Conservation (phyloP, 2,113 vertebrate genomes). For the Rousettus leschenaultii region DNA sequence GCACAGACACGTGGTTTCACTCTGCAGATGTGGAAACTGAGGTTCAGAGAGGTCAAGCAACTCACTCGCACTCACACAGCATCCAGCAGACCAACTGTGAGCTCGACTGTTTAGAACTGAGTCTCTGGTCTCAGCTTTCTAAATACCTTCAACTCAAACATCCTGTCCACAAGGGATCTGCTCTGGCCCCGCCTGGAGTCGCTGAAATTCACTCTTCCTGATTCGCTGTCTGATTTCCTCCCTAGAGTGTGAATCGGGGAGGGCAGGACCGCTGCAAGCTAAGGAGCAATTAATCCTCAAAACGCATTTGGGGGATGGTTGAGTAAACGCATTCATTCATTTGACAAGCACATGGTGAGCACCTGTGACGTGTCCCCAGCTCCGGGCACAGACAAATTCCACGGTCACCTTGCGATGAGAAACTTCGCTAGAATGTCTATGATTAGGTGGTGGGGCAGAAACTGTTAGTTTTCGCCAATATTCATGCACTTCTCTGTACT, state of each 20-base stretch:
- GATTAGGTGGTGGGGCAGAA: neutral
- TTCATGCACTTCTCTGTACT: neutral
- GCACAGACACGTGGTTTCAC: neutral
- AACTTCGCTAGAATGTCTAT: neutral
- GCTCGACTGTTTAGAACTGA: neutral
- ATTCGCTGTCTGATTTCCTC: neutral
- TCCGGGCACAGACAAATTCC: neutral
- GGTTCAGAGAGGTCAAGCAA: neutral
- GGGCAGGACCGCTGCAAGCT: rapidly evolving
- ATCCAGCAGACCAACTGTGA: neutral
- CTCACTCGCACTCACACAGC: neutral
- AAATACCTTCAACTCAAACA: neutral
- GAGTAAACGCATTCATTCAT: neutral
- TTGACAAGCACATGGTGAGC: rapidly evolving
- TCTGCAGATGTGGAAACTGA: neutral
- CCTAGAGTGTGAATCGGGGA: neutral
- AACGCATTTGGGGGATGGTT: too few species aligned
- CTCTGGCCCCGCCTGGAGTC: neutral
- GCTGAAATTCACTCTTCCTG: too few species aligned
- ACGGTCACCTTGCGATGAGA: neutral
- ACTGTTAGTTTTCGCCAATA: neutral
- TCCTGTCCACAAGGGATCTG: rapidly evolving
- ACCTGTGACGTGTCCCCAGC: rapidly evolving
- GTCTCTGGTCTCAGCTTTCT: neutral
- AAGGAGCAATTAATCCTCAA: rapidly evolving